phyloP scores from a whole-genome alignment of 2,797 vertebrate species.

The Centroberyx gerrardi region DNA sequence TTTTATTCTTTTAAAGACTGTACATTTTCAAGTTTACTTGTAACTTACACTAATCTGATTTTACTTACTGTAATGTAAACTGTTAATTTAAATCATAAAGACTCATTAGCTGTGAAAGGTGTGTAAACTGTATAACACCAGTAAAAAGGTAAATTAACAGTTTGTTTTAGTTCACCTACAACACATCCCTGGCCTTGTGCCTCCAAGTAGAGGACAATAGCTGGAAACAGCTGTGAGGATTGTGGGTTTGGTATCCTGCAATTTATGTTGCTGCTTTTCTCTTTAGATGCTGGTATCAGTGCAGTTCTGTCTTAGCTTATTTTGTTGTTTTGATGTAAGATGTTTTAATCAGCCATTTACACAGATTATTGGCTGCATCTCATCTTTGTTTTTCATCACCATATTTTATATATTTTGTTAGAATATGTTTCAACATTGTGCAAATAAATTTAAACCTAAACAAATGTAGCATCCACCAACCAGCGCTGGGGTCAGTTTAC shows the following conservation, averaged over 20 bases:
- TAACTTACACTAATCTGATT: not conserved
- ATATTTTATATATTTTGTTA: conserved; percentile 10
- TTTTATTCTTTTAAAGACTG: not conserved
- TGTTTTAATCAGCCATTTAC: no score
- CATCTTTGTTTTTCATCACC: not conserved
- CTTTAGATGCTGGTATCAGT: not conserved
- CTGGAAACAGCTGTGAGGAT: not conserved
- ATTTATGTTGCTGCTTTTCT: conserved; percentile 40
- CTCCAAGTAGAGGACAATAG: conserved; percentile 21
- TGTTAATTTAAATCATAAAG: not conserved
- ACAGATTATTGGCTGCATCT: not conserved
- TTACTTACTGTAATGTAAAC: not conserved
- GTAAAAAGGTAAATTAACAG: not conserved
- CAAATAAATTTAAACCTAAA: not conserved
- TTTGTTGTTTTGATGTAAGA: no score
- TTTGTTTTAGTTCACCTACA: conserved; percentile 16
- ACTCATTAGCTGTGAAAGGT: not conserved
- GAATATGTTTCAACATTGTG: not conserved
- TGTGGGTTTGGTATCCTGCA: not conserved
- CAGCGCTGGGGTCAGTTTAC: no score
- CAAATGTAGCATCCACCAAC: not conserved
- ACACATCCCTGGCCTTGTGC: conserved; percentile 1
- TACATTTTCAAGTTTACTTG: no score
- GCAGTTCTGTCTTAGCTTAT: no score
- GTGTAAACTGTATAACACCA: not conserved